Evolutionary conservation across 2,797 vertebrate genomes (phyloP), one percentile per base, ranked within the genome.

Genomic region (Gadopsis marmoratus): DNA sequence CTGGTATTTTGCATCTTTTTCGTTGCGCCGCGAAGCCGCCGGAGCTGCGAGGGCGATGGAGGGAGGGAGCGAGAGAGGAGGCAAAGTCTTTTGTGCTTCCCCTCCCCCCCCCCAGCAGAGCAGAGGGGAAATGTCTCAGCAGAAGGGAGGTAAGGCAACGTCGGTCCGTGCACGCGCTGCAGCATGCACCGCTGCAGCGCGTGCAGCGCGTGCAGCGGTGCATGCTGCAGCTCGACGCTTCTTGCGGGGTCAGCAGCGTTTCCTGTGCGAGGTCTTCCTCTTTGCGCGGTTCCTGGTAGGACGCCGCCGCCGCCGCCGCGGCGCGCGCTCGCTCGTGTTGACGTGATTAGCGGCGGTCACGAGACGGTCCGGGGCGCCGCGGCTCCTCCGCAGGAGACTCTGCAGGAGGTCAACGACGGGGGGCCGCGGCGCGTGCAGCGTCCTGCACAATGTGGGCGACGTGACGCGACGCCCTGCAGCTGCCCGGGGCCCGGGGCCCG

Each of bases 1-100:
- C 94, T 95, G 90, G 94, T 94, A 93, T 95, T 94, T 95, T 97
- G 96, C 97, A 97, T 96, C 96, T 96, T 96, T 96, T n/a, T n/a
- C n/a, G 96, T 97, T 97, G 97, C 95, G 96, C 94, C 95, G 95
- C 96, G n/a, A 92, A 96, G 95, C 95, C 94, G 93, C 95, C 81
- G 95, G 94, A 94, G 92, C 94, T 93, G 92, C 87, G 93, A 94
- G 90, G 87, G 91, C 91, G 91, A 95, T 95, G 94, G 95, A 96
- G 94, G 94, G 95, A 95, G 94, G 94, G 94, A 95, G 94, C 80
- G 96, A 97, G 95, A 96, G 93, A 94, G 95, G 95, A 97, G 96
- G 97, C 96, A 97, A 97, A 97, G 97, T 96, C 96, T 97, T 96
- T 96, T 97, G 97, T 97, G 97, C 96, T 94, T 95, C 96, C 97